Conservation (phyloP, 2,113 vertebrate genomes). For the Colistium nudipinnis region DNA sequence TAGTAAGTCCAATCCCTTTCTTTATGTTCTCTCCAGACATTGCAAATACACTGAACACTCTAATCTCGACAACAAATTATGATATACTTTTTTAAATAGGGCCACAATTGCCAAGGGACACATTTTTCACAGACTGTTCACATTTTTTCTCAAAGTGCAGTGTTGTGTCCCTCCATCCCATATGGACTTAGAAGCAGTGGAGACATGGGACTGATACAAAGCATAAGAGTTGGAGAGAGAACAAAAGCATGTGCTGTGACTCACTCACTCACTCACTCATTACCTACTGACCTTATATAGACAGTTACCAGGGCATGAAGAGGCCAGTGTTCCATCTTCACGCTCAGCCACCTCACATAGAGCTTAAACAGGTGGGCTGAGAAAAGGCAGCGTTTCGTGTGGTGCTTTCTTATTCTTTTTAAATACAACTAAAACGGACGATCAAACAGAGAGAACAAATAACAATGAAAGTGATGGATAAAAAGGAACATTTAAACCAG, state of each 20-base stretch:
- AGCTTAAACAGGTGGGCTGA: background rate
- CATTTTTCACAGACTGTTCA: constrained; percentile 17
- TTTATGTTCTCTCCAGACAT: background rate
- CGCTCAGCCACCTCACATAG: background rate
- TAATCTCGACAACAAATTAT: constrained; percentile 2
- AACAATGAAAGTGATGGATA: background rate
- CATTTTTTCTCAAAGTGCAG: constrained; percentile 14
- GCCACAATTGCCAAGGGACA: background rate
- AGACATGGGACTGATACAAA: background rate
- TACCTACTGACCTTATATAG: constrained; percentile 14
- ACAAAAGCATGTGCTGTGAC: constrained; percentile 10
- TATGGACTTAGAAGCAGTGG: background rate
- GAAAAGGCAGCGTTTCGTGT: background rate
- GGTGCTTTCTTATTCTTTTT: background rate
- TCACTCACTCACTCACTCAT: background rate
- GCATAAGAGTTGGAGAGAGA: constrained; percentile 15
- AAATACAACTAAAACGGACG: background rate
- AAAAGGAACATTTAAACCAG: background rate
- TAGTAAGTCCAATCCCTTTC: background rate
- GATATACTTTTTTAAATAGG: background rate
- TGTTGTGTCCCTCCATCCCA: constrained; percentile 18
- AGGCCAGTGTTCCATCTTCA: background rate
- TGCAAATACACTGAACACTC: constrained; percentile 1
- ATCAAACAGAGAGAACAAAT: background rate
- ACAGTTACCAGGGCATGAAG: background rate